Evolutionary conservation across 2,888 invertebrate genomes (phyloP).

Genomic region (Lathronympha strigana): DNA sequence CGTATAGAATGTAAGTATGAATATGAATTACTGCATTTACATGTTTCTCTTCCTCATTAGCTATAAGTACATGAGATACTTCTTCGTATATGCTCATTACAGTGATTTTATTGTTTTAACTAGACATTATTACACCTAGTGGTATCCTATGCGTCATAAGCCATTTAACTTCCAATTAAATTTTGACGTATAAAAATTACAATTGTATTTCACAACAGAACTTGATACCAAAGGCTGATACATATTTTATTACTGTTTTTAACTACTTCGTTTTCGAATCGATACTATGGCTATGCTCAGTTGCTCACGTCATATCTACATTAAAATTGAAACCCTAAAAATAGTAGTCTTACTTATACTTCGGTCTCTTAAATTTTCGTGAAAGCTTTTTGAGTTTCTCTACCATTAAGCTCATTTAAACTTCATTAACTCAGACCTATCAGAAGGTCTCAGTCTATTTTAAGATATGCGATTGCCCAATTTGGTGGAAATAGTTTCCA

Average conservation of each 20-base stretch:
- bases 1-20: conserved; percentile 93
- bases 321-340: background rate
- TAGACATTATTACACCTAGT: no score
- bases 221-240: no score
- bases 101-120: background rate
- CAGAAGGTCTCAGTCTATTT: conserved; percentile 16
- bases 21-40: conserved; percentile 1
- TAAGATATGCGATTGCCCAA: conserved; percentile 20
- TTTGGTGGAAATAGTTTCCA: conserved; percentile 33
- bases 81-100: background rate
- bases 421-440: conserved; percentile 7
- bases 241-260: no score
- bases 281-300: background rate
- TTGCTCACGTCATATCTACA: background rate
- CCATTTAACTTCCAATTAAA: no score
- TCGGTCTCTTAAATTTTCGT: conserved; percentile 4
- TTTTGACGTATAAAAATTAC: no score
- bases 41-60: conserved; percentile 5
- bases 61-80: background rate
- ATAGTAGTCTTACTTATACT: background rate
- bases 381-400: background rate
- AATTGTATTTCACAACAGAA: no score
- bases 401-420: background rate
- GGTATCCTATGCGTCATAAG: no score
- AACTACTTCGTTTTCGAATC: background rate